Evolutionary conservation across 30 jellyfish, hydroid and myxozoan genomes (phyloP), one percentile per base, ranked within the genome.

Genomic region (Turritopsis rubra): DNA sequence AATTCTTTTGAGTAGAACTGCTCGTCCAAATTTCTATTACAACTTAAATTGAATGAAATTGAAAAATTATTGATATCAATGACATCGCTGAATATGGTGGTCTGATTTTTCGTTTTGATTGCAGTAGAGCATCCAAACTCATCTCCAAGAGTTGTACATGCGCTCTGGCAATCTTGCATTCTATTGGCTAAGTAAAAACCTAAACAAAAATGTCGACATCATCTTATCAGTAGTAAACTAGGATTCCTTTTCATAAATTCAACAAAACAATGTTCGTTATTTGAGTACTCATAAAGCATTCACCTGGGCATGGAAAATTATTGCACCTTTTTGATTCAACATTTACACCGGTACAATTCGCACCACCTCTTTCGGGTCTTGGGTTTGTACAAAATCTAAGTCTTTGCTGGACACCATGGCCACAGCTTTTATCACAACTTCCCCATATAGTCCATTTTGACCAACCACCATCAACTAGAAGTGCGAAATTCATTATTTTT

Each of bases 401-500:
- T 52, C 89, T 78, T 18, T 16, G 8, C 29, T 74, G 76, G 19
- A 22, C 27, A 0, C 96, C 96, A 9, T 75, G 79, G 52, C 89
- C 96, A 66, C 96, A 88, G 52, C 84, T 75, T 26, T 71, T 83
- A 8, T 86, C 75, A 80, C 96, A 88, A 18, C 77, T 81, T 5
- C 83, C 78, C 96, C 96, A 88, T 22, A 23, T 41, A 1, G 75
- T 29, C 96, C 96, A 88, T 7, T 66, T 72, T 41, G 96, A 29
- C 96, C 96, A 88, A 29, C 54, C 29, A 1, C 96, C 96, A 88
- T 88, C 91, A 30, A 72, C 96, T 88, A 65, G 53, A 66, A 74
- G 54, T 21, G 5, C n/a, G 8, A 24, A 74, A 74, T n/a, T n/a
- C n/a, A n/a, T n/a, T n/a, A n/a, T n/a, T n/a, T n/a, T n/a, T n/a